Evolutionary conservation across 2,797 vertebrate species (phyloP).

Genomic region (Pteropus rufus): DNA sequence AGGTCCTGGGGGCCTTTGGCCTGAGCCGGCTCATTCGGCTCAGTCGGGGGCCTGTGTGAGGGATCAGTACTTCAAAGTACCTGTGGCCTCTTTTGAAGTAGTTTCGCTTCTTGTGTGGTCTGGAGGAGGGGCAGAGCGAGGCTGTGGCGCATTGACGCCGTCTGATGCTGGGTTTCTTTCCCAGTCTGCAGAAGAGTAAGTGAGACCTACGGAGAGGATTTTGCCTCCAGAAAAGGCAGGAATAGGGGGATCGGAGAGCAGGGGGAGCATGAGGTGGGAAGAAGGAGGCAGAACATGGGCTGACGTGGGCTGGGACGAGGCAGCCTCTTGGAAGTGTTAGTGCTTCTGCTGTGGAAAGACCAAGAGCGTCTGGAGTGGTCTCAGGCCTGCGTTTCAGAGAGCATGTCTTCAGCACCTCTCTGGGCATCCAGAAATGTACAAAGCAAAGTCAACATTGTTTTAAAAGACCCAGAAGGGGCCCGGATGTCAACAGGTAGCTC

Average conservation of each 20-base stretch:
- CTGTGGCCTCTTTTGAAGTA: neutral
- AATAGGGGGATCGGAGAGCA: neutral
- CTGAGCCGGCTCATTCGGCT: neutral
- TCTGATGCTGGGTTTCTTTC: neutral
- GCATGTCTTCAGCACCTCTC: too few species aligned
- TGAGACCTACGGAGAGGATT: neutral
- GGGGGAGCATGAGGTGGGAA: neutral
- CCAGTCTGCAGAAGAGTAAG: neutral
- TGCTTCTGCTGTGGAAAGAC: neutral
- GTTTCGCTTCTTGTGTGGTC: neutral
- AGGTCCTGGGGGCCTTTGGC: neutral
- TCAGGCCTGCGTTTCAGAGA: neutral
- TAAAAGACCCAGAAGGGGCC: neutral
- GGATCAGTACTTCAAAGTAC: neutral
- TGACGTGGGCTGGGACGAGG: neutral
- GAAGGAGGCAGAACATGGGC: neutral
- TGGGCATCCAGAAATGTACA: neutral
- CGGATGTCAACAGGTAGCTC: neutral
- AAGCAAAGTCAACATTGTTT: neutral
- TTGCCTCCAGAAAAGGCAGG: neutral
- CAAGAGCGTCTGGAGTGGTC: accelerated
- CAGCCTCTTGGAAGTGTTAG: neutral
- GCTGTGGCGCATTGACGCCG: neutral
- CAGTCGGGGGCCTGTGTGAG: neutral
- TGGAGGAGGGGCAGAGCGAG: neutral